Conservation (phyloP, 2,113 vertebrate genomes). For the Nerophis ophidion region DNA sequence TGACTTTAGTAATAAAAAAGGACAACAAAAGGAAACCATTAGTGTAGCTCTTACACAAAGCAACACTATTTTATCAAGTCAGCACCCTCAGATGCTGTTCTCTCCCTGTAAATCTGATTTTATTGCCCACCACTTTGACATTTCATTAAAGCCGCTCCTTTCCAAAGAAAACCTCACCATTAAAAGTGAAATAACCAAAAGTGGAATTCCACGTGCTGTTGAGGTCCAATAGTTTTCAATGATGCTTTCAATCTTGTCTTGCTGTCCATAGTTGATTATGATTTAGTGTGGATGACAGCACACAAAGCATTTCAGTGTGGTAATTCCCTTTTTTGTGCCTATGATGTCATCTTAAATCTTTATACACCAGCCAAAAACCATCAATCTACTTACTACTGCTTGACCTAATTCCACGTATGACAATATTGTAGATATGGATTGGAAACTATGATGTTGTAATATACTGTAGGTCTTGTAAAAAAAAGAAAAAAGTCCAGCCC, state of each 20-base stretch:
- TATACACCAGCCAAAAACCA: slow-evolving; percentile 27
- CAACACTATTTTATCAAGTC: slow-evolving; percentile 39
- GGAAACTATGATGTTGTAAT: background rate
- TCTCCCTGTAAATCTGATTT: slow-evolving; percentile 37
- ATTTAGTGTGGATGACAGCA: slow-evolving; percentile 50
- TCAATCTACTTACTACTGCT: slow-evolving; percentile 2
- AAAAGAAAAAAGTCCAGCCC: no score
- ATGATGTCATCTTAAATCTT: slow-evolving; percentile 20
- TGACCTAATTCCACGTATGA: background rate
- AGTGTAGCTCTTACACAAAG: slow-evolving; percentile 1
- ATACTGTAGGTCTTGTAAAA: no score
- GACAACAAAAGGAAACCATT: background rate
- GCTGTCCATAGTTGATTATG: slow-evolving; percentile 27
- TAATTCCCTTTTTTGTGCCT: slow-evolving; percentile 29
- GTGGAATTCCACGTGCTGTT: slow-evolving; percentile 13
- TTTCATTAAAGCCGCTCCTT: slow-evolving; percentile 3
- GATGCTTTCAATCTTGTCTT: slow-evolving; percentile 36
- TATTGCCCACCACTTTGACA: slow-evolving; percentile 29
- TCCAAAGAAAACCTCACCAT: slow-evolving; percentile 18
- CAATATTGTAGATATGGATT: background rate
- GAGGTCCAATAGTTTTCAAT: slow-evolving; percentile 18
- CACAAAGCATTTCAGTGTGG: slow-evolving; percentile 25
- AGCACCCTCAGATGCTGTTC: slow-evolving; percentile 19
- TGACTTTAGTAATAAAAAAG: slow-evolving; percentile 29
- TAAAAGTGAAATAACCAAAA: slow-evolving; percentile 14